Percentiles rank a stretch among this genome's conserved stretches.
Conservation (phyloP, 2,113 vertebrate species). For the Harpagus bidentatus region DNA sequence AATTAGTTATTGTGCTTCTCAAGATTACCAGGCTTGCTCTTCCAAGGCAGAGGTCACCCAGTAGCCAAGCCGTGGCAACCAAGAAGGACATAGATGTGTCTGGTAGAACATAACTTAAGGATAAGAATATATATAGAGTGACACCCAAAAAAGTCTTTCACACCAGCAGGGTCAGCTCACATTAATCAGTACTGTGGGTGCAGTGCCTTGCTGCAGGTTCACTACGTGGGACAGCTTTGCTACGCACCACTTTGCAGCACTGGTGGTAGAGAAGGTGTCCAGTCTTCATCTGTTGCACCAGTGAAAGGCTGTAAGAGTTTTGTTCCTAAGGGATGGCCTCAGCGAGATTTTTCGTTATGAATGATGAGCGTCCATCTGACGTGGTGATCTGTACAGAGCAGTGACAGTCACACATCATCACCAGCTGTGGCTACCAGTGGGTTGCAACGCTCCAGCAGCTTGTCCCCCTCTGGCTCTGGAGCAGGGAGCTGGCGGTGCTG, state of each 20-base stretch:
- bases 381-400: not conserved
- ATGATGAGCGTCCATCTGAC: not conserved
- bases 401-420: not conserved
- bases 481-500: not conserved
- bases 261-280: not conserved
- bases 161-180: not conserved
- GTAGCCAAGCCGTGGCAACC: not conserved
- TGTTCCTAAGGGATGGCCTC: not conserved
- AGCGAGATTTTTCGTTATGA: not conserved
- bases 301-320: not conserved
- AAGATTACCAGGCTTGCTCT: not conserved
- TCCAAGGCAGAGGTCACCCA: not conserved
- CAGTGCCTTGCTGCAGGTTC: not conserved
- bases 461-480: not conserved
- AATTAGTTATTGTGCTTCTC: not conserved
- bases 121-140: not conserved
- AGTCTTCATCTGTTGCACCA: not conserved
- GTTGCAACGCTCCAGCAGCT: not conserved
- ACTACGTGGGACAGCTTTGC: not conserved
- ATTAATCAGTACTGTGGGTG: not conserved
- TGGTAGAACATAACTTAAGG: not conserved
- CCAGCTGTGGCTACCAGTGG: not conserved
- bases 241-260: not conserved
- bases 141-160: not conserved
- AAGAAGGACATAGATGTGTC: not conserved